Percentiles rank a stretch among this genome's conserved stretches.
These are phyloP conservation scores for Drosophila cracens DNA, from an alignment of 2,888 invertebrate genomes.

Conservation along the genomic window DNA sequence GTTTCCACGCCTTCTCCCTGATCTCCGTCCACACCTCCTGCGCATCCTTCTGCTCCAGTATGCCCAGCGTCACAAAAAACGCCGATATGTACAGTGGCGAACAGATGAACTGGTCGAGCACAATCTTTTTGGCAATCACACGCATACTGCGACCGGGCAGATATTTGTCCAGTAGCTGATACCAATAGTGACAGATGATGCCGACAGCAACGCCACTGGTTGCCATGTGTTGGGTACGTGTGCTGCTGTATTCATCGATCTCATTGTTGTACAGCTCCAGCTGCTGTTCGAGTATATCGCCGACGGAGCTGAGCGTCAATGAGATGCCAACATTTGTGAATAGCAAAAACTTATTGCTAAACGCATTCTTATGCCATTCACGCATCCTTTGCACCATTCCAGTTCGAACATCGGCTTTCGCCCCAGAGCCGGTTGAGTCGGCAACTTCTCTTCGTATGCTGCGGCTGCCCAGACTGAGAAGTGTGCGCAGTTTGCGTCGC, in stretches of 20 bases:
- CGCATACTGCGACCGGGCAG: constrained; percentile 89
- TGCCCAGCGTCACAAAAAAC: constrained; percentile 91
- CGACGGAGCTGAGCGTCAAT: constrained; percentile 89
- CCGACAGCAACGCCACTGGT: constrained; percentile 92
- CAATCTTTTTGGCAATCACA: constrained; percentile 90
- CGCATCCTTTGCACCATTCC: constrained; percentile 59
- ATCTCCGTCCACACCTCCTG: constrained; percentile 89
- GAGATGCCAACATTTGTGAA: constrained; percentile 93
- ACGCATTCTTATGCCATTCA: constrained; percentile 85
- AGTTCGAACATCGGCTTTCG: constrained; percentile 3
- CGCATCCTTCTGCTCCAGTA: constrained; percentile 88
- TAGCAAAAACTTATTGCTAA: constrained; percentile 89
- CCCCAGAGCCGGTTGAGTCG: constrained; percentile 14
- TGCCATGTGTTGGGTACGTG: constrained; percentile 91
- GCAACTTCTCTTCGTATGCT: constrained; percentile 32
- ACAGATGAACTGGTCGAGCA: constrained; percentile 93
- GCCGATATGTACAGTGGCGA: constrained; percentile 92
- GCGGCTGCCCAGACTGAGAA: constrained; percentile 37
- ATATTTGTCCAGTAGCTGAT: constrained; percentile 89
- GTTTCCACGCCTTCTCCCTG: constrained; percentile 89
- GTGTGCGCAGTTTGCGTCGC: constrained; percentile 42
- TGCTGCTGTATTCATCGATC: constrained; percentile 86
- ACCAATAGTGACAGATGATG: constrained; percentile 94
- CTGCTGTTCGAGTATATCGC: constrained; percentile 92
- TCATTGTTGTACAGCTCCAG: constrained; percentile 89